These are phyloP conservation scores for Eubucco bourcierii DNA, from an alignment of 2,113 vertebrate species.

Conservation along the genomic window DNA sequence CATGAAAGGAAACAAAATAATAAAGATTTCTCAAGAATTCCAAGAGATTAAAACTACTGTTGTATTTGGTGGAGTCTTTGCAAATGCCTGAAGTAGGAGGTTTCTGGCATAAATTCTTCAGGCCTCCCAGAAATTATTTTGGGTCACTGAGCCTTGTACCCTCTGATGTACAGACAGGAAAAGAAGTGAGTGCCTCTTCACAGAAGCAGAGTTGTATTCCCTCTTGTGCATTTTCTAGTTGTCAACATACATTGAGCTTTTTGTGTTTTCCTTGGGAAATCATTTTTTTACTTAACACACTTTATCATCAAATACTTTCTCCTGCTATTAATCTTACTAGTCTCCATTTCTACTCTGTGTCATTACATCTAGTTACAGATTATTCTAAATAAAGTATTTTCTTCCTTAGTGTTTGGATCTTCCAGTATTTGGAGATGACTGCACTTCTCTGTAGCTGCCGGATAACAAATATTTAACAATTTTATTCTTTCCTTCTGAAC, in stretches of 20 bases:
- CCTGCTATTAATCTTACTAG: not conserved
- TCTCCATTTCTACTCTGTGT: not conserved
- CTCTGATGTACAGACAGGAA: not conserved
- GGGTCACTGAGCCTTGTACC: not conserved
- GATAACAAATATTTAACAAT: not conserved
- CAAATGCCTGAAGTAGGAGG: not conserved
- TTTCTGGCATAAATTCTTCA: not conserved
- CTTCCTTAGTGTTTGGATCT: not conserved
- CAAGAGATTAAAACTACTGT: not conserved
- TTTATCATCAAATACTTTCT: not conserved
- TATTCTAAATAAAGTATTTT: not conserved
- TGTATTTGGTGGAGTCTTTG: not conserved
- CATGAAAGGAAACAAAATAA: not conserved
- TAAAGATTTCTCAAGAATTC: not conserved
- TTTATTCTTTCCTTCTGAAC: not conserved
- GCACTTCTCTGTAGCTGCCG: not conserved
- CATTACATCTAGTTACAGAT: not conserved
- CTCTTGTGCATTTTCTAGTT: not conserved
- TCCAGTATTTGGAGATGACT: not conserved
- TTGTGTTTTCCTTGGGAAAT: not conserved
- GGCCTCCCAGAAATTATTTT: not conserved
- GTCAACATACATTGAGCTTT: not conserved
- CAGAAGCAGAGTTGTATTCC: not conserved
- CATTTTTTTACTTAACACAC: not conserved
- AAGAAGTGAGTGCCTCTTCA: not conserved